phyloP scores from a whole-genome alignment of 2,888 invertebrate genomes.

The Lasioglossum villosulum region DNA sequence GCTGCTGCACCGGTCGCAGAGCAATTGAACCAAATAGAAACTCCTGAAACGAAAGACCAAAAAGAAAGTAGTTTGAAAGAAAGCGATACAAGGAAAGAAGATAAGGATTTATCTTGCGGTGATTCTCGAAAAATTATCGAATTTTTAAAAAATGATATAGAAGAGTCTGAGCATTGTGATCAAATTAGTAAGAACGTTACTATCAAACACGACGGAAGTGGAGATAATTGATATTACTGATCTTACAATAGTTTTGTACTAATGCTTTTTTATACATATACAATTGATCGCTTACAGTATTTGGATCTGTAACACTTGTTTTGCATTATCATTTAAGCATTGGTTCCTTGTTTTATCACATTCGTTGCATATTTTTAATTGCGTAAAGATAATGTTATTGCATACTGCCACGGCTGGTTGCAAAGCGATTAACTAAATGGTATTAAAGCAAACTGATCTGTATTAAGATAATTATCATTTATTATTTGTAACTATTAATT shows the following conservation, averaged over 20 bases:
- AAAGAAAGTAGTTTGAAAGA: neutral
- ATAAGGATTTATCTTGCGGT: conserved; percentile 28
- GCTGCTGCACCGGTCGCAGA: neutral
- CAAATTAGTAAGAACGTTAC: neutral
- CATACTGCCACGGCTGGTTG: neutral
- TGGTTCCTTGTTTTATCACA: neutral
- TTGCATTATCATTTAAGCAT: neutral
- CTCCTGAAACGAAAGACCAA: neutral
- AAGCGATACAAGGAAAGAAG: neutral
- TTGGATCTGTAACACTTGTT: neutral
- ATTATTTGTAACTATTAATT: conserved; percentile 3
- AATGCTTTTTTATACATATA: neutral
- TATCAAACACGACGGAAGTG: conserved; percentile 13
- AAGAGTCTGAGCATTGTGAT: neutral
- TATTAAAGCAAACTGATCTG: neutral
- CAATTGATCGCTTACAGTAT: neutral
- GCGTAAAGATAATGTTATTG: neutral
- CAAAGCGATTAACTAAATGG: neutral
- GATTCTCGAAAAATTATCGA: conserved; percentile 16
- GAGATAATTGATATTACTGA: conserved; percentile 34
- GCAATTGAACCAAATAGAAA: conserved; percentile 1
- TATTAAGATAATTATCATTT: neutral
- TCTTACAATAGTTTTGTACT: neutral
- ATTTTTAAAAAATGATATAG: neutral
- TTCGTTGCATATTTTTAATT: neutral